Base-by-base conservation (phyloP, 2,888 invertebrate genomes). In the Metellina segmentata region DNA sequence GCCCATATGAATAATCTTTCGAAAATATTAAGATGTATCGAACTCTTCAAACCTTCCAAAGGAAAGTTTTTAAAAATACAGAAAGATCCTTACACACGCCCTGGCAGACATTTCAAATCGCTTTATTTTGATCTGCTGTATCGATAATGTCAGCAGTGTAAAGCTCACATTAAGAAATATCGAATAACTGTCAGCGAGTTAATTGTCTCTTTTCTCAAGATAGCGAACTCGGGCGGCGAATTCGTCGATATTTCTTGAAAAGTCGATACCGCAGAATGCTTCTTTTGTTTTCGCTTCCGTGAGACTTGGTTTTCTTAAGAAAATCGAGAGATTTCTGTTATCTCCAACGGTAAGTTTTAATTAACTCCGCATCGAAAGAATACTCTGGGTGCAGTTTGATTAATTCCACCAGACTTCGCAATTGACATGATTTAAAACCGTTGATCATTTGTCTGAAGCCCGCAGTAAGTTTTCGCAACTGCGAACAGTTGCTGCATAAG, bases 101-200 rank as follows among this genome's bases (percentile, higher is more conserved):
- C 6, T 11, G 7, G 61, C 13, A 13, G 61, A 61, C 61, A 61
- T 7, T 61, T 61, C 5, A 61, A 61, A 61, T 61, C 61, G 61
- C 9, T 61, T 61, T 16, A 61, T 61, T 16, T 61, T 5, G 61
- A 61, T 61, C 13, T 61, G 61, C 61, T 9, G 11, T 61, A 8
- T 34, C 61, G 53, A 74, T 20, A 61, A 9, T 53, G 85, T 75
- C 75, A 75, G 48, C 51, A n/a, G 20, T 19, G 51, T 6, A 72
- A 51, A 16, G 9, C 70, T 34, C 34, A 34, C 19, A 75, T 74
- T 75, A 49, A 53, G 61, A 85, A 85, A 75, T 75, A 85, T 85
- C 85, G 85, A 61, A 61, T 61, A 85, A 53, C 85, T 85, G 85
- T 75, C 85, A 75, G 7, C 4, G 48, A 85, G 85, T 85, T 85